These are phyloP conservation scores for Emydoidea blandingii DNA, from an alignment of 2,797 vertebrate species.

Conservation along the genomic window DNA sequence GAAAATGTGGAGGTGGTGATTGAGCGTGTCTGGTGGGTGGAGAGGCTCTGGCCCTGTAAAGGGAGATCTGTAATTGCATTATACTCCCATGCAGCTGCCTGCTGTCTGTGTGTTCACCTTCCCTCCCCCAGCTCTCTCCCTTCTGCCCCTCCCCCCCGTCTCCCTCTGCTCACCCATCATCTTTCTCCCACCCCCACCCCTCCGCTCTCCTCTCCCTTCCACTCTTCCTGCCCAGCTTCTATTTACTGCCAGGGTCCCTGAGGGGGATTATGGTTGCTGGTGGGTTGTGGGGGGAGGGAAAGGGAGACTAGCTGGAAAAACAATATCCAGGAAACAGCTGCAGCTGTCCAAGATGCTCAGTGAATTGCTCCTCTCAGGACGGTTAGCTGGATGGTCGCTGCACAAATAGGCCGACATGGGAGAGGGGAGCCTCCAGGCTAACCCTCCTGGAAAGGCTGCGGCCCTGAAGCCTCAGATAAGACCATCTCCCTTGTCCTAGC, in stretches of 20 bases:
- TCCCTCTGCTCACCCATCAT: background rate
- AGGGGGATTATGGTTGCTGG: background rate
- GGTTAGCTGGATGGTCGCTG: background rate
- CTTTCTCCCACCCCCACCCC: background rate
- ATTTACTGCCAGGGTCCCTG: background rate
- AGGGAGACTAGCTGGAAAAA: background rate
- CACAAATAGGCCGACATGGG: background rate
- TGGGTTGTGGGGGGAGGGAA: background rate
- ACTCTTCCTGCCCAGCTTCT: background rate
- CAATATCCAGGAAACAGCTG: background rate
- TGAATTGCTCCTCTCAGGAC: background rate
- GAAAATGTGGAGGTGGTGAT: background rate
- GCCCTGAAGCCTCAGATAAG: background rate
- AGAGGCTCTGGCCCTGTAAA: background rate
- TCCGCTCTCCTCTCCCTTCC: background rate
- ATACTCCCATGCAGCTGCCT: background rate
- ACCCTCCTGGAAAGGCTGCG: background rate
- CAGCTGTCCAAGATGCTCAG: background rate
- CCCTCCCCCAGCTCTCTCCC: background rate
- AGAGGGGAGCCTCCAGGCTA: background rate
- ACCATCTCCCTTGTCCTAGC: background rate
- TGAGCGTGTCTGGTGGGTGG: fast-evolving
- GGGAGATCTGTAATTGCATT: background rate
- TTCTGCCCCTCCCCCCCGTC: background rate
- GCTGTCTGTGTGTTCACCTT: background rate